A percentile compares a stretch with the other conserved stretches of the same genome.
Conservation (phyloP, 1,140 invertebrate species). For the Stenopsyche tienmushanensis region DNA sequence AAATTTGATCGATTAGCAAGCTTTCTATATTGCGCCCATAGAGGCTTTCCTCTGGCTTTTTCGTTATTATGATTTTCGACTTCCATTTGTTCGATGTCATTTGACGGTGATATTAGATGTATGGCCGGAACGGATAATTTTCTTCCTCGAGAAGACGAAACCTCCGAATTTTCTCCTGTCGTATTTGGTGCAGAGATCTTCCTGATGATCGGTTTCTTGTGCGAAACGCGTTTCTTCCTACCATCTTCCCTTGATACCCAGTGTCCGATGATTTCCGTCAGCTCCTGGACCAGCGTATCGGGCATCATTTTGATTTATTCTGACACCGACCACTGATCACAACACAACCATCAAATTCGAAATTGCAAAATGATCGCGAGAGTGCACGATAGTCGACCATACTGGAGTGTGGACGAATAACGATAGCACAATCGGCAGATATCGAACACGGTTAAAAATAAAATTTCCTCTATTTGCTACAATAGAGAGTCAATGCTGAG, state of each 20-base stretch:
- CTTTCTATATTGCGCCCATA: background rate
- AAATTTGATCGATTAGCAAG: background rate
- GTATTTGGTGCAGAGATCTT: slow-evolving; percentile 14
- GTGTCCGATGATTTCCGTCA: slow-evolving; percentile 5
- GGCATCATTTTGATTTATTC: slow-evolving; percentile 20
- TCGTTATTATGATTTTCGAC: background rate
- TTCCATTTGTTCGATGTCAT: no score
- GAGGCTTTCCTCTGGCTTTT: background rate
- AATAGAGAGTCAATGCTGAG: no score
- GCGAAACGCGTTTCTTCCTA: background rate
- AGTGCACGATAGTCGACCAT: background rate
- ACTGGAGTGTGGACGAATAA: background rate
- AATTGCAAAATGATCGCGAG: no score
- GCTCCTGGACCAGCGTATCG: slow-evolving; percentile 28
- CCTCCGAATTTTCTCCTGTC: background rate
- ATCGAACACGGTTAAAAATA: no score
- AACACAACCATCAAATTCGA: no score
- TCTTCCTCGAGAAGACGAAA: background rate
- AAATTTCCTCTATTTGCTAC: no score
- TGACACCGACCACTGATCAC: no score
- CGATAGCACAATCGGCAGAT: background rate
- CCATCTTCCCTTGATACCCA: background rate
- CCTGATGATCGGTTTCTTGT: background rate
- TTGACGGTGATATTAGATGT: no score
- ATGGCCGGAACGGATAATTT: background rate